Conservation (phyloP, 2,113 vertebrate species). For the Penelope pileata region DNA sequence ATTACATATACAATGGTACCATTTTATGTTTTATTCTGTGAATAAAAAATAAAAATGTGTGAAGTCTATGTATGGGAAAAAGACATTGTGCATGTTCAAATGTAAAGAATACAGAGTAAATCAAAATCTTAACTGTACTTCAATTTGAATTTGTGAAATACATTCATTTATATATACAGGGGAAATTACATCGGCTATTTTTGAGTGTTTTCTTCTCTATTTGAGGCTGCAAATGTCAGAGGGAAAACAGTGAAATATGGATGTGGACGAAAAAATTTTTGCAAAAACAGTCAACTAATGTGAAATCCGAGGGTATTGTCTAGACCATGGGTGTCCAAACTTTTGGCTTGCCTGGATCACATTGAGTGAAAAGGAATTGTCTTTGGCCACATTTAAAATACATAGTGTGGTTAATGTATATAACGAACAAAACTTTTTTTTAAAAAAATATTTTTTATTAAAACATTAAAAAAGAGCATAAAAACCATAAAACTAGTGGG, state of each 20-base stretch:
- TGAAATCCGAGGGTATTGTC: not conserved
- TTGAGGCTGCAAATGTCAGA: not conserved
- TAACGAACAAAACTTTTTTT: no score
- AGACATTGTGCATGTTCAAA: not conserved
- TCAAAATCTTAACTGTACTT: not conserved
- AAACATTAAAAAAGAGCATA: no score
- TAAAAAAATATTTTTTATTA: no score
- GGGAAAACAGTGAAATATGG: not conserved
- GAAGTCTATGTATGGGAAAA: not conserved
- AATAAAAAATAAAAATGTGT: not conserved
- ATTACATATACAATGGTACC: constrained; percentile 3
- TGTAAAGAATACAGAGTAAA: not conserved
- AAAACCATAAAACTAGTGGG: no score
- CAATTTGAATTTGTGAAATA: not conserved
- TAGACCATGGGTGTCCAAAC: no score
- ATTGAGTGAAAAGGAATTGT: no score
- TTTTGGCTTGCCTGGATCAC: no score
- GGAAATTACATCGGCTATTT: not conserved
- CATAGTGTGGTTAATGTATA: no score
- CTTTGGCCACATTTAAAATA: no score
- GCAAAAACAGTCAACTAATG: not conserved
- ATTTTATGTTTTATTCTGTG: constrained; percentile 14
- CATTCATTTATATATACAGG: not conserved
- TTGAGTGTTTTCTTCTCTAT: not conserved
- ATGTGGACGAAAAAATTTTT: not conserved